Percentiles rank a stretch among this genome's conserved stretches.
phyloP scores from a whole-genome alignment of 2,888 invertebrate genomes.

The Phoenoteleia sp. region DNA sequence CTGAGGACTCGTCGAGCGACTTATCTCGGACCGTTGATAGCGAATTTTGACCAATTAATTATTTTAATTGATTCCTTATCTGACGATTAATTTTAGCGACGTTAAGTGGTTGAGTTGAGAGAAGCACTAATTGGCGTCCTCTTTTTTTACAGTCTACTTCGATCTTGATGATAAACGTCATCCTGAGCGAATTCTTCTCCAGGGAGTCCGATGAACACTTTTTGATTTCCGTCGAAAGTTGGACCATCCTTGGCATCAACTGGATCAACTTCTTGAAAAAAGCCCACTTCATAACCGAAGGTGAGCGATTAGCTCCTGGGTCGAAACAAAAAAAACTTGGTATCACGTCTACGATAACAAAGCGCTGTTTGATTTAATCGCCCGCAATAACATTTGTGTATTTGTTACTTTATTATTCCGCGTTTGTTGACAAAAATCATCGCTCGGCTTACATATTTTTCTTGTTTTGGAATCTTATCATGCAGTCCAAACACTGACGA shows the following conservation, averaged over 20 bases:
- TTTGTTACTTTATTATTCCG: conserved; percentile 34
- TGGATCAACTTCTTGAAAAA: conserved; percentile 81
- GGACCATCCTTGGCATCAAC: conserved; percentile 82
- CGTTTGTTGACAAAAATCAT: conserved; percentile 44
- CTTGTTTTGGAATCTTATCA: conserved; percentile 45
- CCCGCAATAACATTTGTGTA: conserved; percentile 54
- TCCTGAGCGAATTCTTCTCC: conserved; percentile 82
- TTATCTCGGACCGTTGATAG: too few relatives aligned
- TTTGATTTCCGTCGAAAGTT: conserved; percentile 77
- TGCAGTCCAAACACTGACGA: conserved; percentile 36
- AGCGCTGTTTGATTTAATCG: conserved; percentile 45
- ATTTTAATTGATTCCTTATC: background rate
- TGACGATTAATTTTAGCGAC: background rate
- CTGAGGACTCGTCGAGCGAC: too few relatives aligned
- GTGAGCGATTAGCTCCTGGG: conserved; percentile 24
- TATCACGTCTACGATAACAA: conserved; percentile 42
- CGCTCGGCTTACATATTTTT: conserved; percentile 20
- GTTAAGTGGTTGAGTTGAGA: background rate
- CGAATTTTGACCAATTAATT: background rate
- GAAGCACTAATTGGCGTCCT: conserved; percentile 9
- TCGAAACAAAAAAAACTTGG: conserved; percentile 45
- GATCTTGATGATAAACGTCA: conserved; percentile 83
- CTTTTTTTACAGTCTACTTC: conserved; percentile 80
- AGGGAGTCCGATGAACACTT: conserved; percentile 78
- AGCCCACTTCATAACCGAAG: conserved; percentile 69